Evolutionary conservation across 64 coral and sea anemone species (phyloP).

Genomic region (Stylophora pistillata): DNA sequence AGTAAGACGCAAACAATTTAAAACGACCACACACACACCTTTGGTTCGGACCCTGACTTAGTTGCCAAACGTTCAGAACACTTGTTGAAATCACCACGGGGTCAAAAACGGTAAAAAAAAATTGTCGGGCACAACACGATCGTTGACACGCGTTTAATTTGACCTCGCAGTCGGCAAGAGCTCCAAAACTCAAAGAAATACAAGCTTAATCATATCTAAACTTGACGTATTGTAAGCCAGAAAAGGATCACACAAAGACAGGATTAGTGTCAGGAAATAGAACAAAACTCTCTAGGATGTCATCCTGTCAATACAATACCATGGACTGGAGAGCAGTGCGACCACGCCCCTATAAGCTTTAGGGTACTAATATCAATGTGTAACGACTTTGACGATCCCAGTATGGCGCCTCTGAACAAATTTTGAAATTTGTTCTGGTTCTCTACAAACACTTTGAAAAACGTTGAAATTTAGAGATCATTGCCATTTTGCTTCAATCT

Average conservation of each 20-base stretch:
- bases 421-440: no score
- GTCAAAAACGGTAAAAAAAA: neutral
- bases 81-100: neutral
- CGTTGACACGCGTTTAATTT: neutral
- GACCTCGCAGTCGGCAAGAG: neutral
- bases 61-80: neutral
- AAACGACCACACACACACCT: neutral
- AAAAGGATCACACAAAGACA: neutral
- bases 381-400: neutral
- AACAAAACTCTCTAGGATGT: neutral
- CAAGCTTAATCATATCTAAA: neutral
- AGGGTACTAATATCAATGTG: neutral
- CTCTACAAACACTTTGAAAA: no score
- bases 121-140: neutral
- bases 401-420: neutral
- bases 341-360: neutral
- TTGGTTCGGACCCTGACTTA: neutral
- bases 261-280: neutral
- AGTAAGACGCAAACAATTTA: neutral
- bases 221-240: slow-evolving; percentile 6
- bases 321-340: neutral
- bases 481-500: no score
- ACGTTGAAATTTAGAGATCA: no score
- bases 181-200: neutral
- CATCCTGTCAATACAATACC: neutral